Conservation (phyloP, 2,888 invertebrate species). For the Polymixis flavicincta region DNA sequence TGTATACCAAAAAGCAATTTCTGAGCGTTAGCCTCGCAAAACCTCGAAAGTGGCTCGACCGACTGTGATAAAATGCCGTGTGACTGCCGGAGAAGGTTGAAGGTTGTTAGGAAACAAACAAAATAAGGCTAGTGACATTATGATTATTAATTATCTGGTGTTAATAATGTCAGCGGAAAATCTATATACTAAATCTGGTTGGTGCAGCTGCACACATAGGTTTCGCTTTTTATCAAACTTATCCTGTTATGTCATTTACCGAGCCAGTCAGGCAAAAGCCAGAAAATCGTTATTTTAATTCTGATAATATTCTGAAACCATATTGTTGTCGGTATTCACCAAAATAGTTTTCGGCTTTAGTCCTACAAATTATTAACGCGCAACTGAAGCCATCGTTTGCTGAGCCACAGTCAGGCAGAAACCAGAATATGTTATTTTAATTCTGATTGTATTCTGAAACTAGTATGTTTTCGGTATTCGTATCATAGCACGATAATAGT, state of each 20-base stretch:
- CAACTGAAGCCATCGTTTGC: not conserved
- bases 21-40: too few species aligned
- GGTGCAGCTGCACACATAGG: not conserved
- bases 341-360: not conserved
- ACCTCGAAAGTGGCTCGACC: too few species aligned
- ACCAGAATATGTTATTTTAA: not conserved
- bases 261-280: not conserved
- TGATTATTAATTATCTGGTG: not conserved
- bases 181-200: not conserved
- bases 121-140: not conserved
- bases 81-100: too few species aligned
- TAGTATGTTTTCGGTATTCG: too few species aligned
- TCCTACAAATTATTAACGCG: conserved; percentile 11
- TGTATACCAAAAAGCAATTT: too few species aligned
- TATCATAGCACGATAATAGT: not conserved
- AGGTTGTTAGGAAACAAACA: too few species aligned
- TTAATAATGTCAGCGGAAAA: conserved; percentile 17
- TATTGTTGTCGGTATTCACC: too few species aligned
- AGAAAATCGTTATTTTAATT: not conserved
- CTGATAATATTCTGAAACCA: not conserved
- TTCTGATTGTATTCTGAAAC: not conserved
- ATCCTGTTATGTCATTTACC: not conserved
- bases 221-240: conserved; percentile 19
- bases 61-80: too few species aligned
- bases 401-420: not conserved